Evolutionary conservation across 2,797 vertebrate genomes (phyloP), one percentile per base, ranked within the genome.

Genomic region (Mycteria americana): DNA sequence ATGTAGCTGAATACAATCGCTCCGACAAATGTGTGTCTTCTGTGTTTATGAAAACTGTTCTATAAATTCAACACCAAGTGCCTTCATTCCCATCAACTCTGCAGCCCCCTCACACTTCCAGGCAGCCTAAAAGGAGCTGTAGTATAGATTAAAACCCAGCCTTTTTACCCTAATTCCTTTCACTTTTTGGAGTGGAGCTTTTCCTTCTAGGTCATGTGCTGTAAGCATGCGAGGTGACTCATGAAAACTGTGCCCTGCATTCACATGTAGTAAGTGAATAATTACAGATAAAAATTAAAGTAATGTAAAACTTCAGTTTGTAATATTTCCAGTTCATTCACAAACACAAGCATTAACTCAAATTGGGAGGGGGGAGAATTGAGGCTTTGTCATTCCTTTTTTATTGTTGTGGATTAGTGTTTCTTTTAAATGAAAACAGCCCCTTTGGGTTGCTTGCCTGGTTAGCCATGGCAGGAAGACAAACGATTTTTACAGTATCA

Each of bases 401-500:
- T 94, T 95, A 97, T 95, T 97, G 94, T 96, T 96, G 93, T 94
- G 94, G 95, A 93, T 97, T 95, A 96, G 96, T 97, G 73, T 97
- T 97, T 96, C 96, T 97, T 97, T 97, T 97, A 98, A 98, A 97
- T 97, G 96, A 97, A 98, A 98, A 97, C 98, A 98, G 98, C 85
- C 81, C 94, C 94, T 96, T 92, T 94, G 96, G 96, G 95, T 98
- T 97, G 95, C 94, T 97, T 95, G 97, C 94, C 96, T 97, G 96
- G 82, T 97, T 98, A 88, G 81, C 95, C 93, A 93, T 98, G 97
- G 98, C 98, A 98, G 97, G 97, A 97, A 98, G 97, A 98, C 96
- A 97, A 98, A 98, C 83, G 95, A 96, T 97, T 98, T 98, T 97
- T 97, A 97, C 98, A 97, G 98, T 98, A 98, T 98, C 98, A 99